Evolutionary conservation across 1,140 invertebrate species (phyloP).

Genomic region (Spodoptera frugiperda): DNA sequence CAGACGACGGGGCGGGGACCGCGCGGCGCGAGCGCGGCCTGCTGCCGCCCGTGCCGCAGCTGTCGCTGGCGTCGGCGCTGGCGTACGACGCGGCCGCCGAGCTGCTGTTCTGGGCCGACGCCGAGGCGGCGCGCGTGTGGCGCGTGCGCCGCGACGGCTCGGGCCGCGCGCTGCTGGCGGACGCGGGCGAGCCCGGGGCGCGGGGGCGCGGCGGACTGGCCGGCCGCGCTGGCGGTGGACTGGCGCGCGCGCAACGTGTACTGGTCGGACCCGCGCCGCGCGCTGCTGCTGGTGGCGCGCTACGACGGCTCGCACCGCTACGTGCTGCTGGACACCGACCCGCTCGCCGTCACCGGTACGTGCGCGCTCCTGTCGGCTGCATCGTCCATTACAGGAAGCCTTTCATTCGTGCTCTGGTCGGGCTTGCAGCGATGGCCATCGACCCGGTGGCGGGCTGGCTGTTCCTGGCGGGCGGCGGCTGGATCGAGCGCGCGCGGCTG

Average conservation of each 20-base stretch:
- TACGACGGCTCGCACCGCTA: constrained; percentile 93
- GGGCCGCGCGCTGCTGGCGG: constrained; percentile 86
- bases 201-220: constrained; percentile 89
- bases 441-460: constrained; percentile 89
- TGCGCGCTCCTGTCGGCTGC: background rate
- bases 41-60: constrained; percentile 92
- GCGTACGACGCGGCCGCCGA: constrained; percentile 91
- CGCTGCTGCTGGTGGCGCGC: constrained; percentile 94
- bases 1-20: constrained; percentile 46
- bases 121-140: constrained; percentile 90
- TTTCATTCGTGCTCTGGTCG: too few relatives aligned
- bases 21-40: constrained; percentile 73
- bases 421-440: constrained; percentile 86
- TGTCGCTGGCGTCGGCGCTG: constrained; percentile 91
- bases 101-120: constrained; percentile 93
- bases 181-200: constrained; percentile 81
- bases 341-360: constrained; percentile 65
- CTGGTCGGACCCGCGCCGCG: constrained; percentile 95
- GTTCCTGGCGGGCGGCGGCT: constrained; percentile 88
- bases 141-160: constrained; percentile 93
- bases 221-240: constrained; percentile 92
- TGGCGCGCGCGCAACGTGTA: constrained; percentile 95
- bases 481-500: constrained; percentile 82
- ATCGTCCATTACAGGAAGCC: too few relatives aligned
- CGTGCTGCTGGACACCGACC: constrained; percentile 90